Evolutionary conservation across 30 jellyfish, hydroid and myxozoan genomes (phyloP).

Genomic region (Catostylus mosaicus): DNA sequence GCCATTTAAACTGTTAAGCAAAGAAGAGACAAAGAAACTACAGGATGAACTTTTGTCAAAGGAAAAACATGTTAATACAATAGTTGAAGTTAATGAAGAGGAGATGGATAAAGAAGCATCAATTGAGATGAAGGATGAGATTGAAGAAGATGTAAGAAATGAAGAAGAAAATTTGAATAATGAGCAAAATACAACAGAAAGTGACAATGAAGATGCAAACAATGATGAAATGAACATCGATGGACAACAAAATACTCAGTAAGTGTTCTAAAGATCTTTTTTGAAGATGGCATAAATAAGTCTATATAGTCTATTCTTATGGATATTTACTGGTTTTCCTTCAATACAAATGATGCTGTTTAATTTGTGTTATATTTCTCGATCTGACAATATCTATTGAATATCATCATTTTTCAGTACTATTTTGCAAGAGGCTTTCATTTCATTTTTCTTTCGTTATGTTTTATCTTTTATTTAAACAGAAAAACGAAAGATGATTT

Average conservation of each 20-base stretch:
- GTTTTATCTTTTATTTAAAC: neutral
- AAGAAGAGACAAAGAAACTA: conserved; percentile 47
- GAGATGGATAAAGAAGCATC: conserved; percentile 24
- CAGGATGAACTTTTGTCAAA: conserved; percentile 24
- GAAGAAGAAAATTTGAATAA: conserved; percentile 22
- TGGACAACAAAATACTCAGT: neutral
- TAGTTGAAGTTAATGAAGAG: conserved; percentile 22
- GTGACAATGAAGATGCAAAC: neutral
- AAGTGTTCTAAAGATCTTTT: too few relatives aligned
- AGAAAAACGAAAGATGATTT: conserved; percentile 79
- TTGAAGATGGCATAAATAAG: too few relatives aligned
- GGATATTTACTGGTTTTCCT: too few relatives aligned
- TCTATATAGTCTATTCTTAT: too few relatives aligned
- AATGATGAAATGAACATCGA: neutral
- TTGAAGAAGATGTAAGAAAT: neutral
- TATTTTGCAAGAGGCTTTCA: neutral
- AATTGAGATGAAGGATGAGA: neutral
- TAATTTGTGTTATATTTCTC: too few relatives aligned
- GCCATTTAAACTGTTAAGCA: conserved; percentile 35
- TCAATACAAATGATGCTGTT: too few relatives aligned
- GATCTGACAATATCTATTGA: too few relatives aligned
- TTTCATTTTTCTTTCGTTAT: neutral
- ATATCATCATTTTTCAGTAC: too few relatives aligned
- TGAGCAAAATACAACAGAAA: conserved; percentile 6
- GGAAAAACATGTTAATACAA: neutral